These are phyloP conservation scores for Elysia crispata DNA, from an alignment of 2,888 invertebrate genomes.

Conservation along the genomic window DNA sequence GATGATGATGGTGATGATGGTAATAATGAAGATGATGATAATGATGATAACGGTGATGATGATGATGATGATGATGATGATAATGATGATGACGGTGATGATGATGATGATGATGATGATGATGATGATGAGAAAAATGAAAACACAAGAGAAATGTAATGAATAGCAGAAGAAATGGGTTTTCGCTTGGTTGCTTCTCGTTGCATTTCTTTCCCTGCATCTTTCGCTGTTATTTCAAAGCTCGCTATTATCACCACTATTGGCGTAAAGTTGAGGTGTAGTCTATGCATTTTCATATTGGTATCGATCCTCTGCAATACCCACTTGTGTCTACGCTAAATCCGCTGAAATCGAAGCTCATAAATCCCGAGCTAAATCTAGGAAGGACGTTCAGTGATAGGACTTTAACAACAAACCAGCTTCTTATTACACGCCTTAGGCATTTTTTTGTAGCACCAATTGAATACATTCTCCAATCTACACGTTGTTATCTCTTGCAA, in stretches of 20 bases:
- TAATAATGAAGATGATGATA: slow-evolving; percentile 12
- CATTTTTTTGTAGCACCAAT: too few species aligned
- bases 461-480: too few species aligned
- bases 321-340: too few species aligned
- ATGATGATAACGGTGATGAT: slow-evolving; percentile 10
- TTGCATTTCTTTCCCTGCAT: neutral
- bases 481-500: too few species aligned
- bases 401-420: too few species aligned
- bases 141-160: neutral
- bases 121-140: slow-evolving; percentile 11
- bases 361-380: too few species aligned
- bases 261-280: neutral
- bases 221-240: neutral
- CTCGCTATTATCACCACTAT: neutral
- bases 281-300: too few species aligned
- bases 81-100: neutral
- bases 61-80: slow-evolving; percentile 15
- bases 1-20: neutral
- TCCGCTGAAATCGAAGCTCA: too few species aligned
- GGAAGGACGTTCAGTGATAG: too few species aligned
- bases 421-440: too few species aligned
- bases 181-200: neutral
- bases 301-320: too few species aligned
- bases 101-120: neutral
- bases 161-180: neutral